Evolutionary conservation across 1,140 invertebrate genomes (phyloP), one percentile per base, ranked within the genome.

Genomic region (Drosophila ficusphila): DNA sequence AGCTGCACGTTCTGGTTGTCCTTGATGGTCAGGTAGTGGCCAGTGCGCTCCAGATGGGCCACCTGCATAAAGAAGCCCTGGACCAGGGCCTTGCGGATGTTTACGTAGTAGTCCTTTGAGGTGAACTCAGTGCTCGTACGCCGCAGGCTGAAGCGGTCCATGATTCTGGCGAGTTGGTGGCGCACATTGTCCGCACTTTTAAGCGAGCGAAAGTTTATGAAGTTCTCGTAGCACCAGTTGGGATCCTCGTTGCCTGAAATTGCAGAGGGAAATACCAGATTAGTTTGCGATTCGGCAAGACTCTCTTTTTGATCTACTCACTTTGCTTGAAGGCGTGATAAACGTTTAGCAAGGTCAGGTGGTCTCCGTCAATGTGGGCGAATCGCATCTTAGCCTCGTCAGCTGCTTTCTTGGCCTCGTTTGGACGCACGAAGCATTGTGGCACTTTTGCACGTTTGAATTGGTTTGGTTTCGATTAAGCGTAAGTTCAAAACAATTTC

Each of bases 41-140:
- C 98, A 5, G 96, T 98, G 70, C 97, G 93, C 91, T 99, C 98
- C 61, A 99, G 93, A 94, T 99, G 98, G 3, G 98, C 98, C 31
- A 98, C 98, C 95, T 99, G 99, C 99, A 99, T 99, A 91, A 99
- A 99, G 90, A 99, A 99, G 51, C 99, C 99, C 76, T 98, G 96
- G 8, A 99, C 98, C 8, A 99, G 93, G 0, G 99, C 98, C 93
- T 99, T 99, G 65, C 99, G 94, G 77, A 99, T 99, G 91, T 99
- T 99, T 42, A 99, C 95, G 91, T 99, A 99, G 91, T 99, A 99
- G 92, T 99, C 98, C 91, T 98, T 96, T 25, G 97, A 98, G 27
- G 97, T 99, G 92, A 99, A 99, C 72, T 99, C 98, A n/a, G 99
- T 99, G 38, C 97, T 98, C 4, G 97, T 97, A 39, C 98, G 93